phyloP scores from a whole-genome alignment of 1,140 invertebrate genomes.

The Diachasmimorpha longicaudata region DNA sequence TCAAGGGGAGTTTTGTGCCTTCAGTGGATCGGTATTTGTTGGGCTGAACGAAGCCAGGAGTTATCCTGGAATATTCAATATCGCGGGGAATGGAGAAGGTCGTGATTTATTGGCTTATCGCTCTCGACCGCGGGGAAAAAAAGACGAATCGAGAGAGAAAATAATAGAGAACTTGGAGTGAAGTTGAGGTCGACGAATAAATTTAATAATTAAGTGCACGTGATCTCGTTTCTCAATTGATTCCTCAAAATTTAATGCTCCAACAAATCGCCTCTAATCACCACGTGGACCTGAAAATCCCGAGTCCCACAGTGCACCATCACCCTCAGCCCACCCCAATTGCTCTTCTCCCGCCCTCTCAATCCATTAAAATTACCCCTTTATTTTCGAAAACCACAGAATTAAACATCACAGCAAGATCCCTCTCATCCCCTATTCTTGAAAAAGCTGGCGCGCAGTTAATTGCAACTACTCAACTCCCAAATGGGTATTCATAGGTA shows the following conservation, averaged over 20 bases:
- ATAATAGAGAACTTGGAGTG: neutral
- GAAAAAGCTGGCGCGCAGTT: neutral
- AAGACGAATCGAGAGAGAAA: neutral
- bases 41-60: neutral
- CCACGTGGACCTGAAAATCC: too few species aligned
- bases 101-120: slow-evolving; percentile 3
- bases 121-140: neutral
- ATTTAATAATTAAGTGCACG: neutral
- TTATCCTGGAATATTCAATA: slow-evolving; percentile 5
- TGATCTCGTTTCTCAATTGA: too few species aligned
- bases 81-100: neutral
- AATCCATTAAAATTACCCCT: too few species aligned
- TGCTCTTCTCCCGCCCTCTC: too few species aligned
- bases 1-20: neutral
- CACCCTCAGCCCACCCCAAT: too few species aligned
- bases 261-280: too few species aligned
- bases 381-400: neutral
- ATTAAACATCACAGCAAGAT: neutral
- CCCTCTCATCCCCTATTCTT: neutral
- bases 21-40: slow-evolving; percentile 3
- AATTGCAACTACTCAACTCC: neutral
- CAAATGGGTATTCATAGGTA: slow-evolving; percentile 6
- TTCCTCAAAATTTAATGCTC: too few species aligned
- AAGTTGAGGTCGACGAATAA: neutral
- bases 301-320: too few species aligned